These are phyloP conservation scores for Phaedon cochleariae DNA, from an alignment of 2,888 invertebrate species.

Conservation along the genomic window DNA sequence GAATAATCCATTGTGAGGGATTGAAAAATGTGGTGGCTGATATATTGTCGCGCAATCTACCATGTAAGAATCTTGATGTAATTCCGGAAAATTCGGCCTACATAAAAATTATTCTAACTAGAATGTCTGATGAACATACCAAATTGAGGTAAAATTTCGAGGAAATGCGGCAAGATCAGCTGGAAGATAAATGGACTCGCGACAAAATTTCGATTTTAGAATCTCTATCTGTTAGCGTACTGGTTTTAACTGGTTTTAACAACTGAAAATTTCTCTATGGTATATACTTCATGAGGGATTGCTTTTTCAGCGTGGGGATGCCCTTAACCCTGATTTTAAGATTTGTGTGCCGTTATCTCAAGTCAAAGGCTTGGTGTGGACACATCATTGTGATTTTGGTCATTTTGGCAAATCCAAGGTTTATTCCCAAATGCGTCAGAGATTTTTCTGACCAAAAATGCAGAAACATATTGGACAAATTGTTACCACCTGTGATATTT, in stretches of 20 bases:
- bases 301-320: no score
- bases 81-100: not conserved
- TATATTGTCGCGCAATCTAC: conserved; percentile 17
- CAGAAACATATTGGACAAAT: not conserved
- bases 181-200: not conserved
- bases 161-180: not conserved
- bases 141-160: not conserved
- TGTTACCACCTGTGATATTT: conserved; percentile 11
- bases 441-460: conserved; percentile 21
- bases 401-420: no score
- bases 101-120: not conserved
- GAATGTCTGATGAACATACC: not conserved
- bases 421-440: not conserved
- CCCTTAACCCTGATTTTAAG: no score
- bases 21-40: conserved; percentile 19
- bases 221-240: not conserved
- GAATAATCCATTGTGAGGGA: conserved; percentile 11
- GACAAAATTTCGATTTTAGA: not conserved
- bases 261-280: no score
- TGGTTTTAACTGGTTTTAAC: no score
- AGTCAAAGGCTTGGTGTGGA: no score
- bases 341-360: no score
- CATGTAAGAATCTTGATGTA: not conserved
- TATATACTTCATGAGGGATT: no score
- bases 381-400: no score